Evolutionary conservation across 2,113 vertebrate genomes (phyloP).

Genomic region (Sturnus vulgaris): DNA sequence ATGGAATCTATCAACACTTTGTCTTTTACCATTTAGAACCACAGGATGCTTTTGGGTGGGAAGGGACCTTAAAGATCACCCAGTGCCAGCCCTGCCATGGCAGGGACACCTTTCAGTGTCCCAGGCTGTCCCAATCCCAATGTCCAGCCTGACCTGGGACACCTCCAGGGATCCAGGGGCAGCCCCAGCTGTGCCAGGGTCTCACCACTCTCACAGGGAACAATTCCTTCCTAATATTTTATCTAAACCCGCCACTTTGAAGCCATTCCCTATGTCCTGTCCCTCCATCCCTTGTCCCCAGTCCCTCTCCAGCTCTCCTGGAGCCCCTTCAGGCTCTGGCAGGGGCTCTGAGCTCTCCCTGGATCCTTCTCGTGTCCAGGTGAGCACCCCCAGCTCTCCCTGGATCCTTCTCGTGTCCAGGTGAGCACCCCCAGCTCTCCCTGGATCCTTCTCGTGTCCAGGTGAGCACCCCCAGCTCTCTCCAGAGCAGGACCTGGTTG

Average conservation of each 20-base stretch:
- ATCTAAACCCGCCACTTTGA: too few species aligned
- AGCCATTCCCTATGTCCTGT: too few species aligned
- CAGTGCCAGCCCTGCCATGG: not conserved
- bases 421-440: not conserved
- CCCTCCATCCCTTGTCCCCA: too few species aligned
- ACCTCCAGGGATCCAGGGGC: not conserved
- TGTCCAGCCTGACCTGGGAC: not conserved
- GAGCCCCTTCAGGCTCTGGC: not conserved
- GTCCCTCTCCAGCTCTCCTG: too few species aligned
- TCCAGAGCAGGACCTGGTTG: not conserved
- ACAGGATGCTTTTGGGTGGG: not conserved
- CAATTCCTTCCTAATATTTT: fast-evolving
- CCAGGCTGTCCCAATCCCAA: not conserved
- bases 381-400: fast-evolving
- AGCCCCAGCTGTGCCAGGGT: not conserved
- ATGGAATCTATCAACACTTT: not conserved
- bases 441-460: too few species aligned
- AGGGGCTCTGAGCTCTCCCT: not conserved
- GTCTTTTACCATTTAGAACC: not conserved
- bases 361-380: not conserved
- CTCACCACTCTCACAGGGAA: not conserved
- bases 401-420: not conserved
- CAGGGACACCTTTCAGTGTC: not conserved
- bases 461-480: not conserved
- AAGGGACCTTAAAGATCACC: too few species aligned